These are phyloP conservation scores for Malachius bipustulatus DNA, from an alignment of 2,888 invertebrate genomes.

Conservation along the genomic window DNA sequence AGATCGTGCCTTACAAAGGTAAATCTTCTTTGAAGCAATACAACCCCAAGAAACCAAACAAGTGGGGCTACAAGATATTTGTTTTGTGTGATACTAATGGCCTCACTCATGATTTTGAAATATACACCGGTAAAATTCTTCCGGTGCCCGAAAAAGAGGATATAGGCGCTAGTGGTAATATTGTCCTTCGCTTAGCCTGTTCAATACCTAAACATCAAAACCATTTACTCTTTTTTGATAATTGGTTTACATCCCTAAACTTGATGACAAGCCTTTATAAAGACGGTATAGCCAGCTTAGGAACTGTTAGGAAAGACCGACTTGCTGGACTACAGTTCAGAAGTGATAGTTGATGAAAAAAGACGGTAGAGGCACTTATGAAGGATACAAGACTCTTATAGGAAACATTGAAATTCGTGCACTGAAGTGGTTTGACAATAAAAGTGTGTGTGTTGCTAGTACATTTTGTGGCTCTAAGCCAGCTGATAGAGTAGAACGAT, in stretches of 20 bases:
- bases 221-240: slow-evolving; percentile 8
- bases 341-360: background rate
- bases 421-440: background rate
- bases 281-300: slow-evolving; percentile 3
- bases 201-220: slow-evolving; percentile 9
- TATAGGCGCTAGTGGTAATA: slow-evolving; percentile 7
- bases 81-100: slow-evolving; percentile 6
- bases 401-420: no score
- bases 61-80: no score
- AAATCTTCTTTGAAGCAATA: slow-evolving; percentile 8
- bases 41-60: slow-evolving; percentile 11
- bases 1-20: slow-evolving; percentile 9
- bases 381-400: background rate
- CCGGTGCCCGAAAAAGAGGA: slow-evolving; percentile 9
- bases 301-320: background rate
- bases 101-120: slow-evolving; percentile 8
- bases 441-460: slow-evolving; percentile 2
- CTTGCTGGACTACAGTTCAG: slow-evolving; percentile 2
- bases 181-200: slow-evolving; percentile 8
- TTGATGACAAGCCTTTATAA: background rate
- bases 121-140: slow-evolving; percentile 10
- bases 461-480: slow-evolving; percentile 1
- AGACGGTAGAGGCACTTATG: background rate
- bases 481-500: slow-evolving; percentile 2
- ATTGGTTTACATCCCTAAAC: slow-evolving; percentile 1